These are phyloP conservation scores for Diogma glabrata DNA, from an alignment of 2,888 invertebrate species.

Conservation along the genomic window DNA sequence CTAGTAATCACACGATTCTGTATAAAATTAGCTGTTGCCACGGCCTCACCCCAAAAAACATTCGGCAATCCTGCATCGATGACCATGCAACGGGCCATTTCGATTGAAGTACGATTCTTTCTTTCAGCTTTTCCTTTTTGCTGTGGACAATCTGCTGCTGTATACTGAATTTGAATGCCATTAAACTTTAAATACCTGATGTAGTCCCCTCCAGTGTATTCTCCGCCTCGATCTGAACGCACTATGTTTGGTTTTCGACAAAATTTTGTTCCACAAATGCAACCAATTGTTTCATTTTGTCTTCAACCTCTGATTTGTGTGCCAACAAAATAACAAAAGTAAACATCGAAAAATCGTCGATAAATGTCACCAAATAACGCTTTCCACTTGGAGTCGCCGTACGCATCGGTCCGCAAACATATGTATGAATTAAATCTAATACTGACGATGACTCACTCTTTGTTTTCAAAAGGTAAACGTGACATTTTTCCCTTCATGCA, in stretches of 20 bases:
- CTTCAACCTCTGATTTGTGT: conserved; percentile 20
- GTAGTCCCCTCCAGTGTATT: conserved; percentile 20
- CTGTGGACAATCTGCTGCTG: background rate
- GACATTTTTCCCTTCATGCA: conserved; percentile 24
- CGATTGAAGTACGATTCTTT: too few species aligned
- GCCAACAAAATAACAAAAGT: conserved; percentile 20
- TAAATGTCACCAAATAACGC: conserved; percentile 24
- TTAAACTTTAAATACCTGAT: background rate
- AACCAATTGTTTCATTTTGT: conserved; percentile 16
- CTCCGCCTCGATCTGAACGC: conserved; percentile 21
- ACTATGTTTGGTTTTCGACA: conserved; percentile 18
- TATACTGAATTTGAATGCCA: background rate
- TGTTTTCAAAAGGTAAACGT: conserved; percentile 21
- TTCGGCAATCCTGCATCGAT: too few species aligned
- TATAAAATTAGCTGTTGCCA: conserved; percentile 7
- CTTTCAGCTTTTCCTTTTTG: too few species aligned
- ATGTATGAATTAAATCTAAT: conserved; percentile 23
- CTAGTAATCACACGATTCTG: conserved; percentile 16
- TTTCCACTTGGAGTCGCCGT: conserved; percentile 15
- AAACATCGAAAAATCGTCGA: conserved; percentile 27
- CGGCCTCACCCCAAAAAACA: conserved; percentile 11
- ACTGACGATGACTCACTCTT: conserved; percentile 7
- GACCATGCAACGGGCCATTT: too few species aligned
- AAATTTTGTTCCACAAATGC: conserved; percentile 17
- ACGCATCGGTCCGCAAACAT: conserved; percentile 26